These are phyloP conservation scores for Oscheius sp. DNA, from an alignment of 1,140 invertebrate species.

Conservation along the genomic window DNA sequence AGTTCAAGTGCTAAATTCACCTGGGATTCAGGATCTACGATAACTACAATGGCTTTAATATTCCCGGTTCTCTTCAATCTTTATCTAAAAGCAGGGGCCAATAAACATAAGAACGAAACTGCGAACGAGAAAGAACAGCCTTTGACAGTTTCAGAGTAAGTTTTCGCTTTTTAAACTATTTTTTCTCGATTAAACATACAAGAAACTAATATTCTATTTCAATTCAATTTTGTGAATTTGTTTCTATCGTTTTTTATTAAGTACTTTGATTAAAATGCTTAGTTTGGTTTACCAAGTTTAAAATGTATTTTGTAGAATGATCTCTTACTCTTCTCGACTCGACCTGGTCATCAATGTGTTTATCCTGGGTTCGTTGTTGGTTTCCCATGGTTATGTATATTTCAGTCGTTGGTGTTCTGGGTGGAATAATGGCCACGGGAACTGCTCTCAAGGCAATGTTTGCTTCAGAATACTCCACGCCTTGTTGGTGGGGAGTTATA, in stretches of 20 bases:
- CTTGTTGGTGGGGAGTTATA: slow-evolving; percentile 6
- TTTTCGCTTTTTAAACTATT: background rate
- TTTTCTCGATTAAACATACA: no score
- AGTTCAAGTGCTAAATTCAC: background rate
- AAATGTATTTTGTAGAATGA: background rate
- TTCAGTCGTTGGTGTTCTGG: slow-evolving; percentile 10
- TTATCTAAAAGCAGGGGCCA: slow-evolving; percentile 19
- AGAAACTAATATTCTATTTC: no score
- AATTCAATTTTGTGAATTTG: no score
- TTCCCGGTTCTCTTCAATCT: slow-evolving; percentile 49
- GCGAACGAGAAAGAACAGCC: background rate
- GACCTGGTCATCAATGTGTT: background rate
- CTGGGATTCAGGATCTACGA: slow-evolving; percentile 45
- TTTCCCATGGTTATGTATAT: background rate
- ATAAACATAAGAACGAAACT: slow-evolving; percentile 6
- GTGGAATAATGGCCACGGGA: slow-evolving; percentile 9
- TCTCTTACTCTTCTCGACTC: background rate
- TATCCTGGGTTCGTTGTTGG: background rate
- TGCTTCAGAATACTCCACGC: slow-evolving; percentile 17
- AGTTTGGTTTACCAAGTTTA: background rate
- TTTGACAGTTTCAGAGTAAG: slow-evolving; percentile 8
- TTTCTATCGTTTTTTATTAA: no score
- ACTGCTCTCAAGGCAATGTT: slow-evolving; percentile 21
- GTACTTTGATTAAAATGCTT: no score
- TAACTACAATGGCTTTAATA: slow-evolving; percentile 56